Evolutionary conservation across 2,797 vertebrate species (phyloP), one percentile per base, ranked within the genome.

Genomic region (Pampus argenteus): DNA sequence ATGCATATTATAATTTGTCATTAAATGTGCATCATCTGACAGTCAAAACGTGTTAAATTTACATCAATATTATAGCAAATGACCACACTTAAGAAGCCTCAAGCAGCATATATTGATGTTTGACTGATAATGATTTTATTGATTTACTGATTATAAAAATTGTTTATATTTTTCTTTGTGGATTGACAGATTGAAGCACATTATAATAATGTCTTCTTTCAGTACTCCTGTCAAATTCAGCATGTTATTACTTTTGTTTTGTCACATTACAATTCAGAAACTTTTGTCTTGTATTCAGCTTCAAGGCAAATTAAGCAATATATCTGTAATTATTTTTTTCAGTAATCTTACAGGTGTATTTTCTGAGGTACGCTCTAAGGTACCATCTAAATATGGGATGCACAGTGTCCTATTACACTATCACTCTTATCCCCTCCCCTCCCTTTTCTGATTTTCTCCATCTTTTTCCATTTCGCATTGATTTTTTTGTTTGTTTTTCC

Each of bases 401-500:
- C 54, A 31, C 23, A 59, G 11, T 50, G 9, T 65, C 25, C n/a
- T 34, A 4, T 66, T 23, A 51, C 28, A 54, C 31, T 25, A 64
- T 88, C 76, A 70, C 62, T 73, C 62, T 52, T 52, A 23, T 83
- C 79, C 44, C 71, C 72, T 49, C 48, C 67, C 66, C 74, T 81
- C 71, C 65, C 47, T 71, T 85, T 77, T 84, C 69, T 62, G 55
- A 44, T 83, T 80, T 78, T 74, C 68, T 66, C 69, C 65, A 72
- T 87, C 73, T 84, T 83, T 86, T 84, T 79, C 54, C 82, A 86
- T 88, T 88, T 86, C 31, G 48, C 66, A 86, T 95, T 92, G 94
- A 95, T 95, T 95, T 95, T 88, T 93, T 88, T 94, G 93, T 95
- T 95, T 95, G 92, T 95, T 94, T 94, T 94, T 93, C 89, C 89